phyloP scores from a whole-genome alignment of 2,888 invertebrate species.

The Thelaira solivaga region DNA sequence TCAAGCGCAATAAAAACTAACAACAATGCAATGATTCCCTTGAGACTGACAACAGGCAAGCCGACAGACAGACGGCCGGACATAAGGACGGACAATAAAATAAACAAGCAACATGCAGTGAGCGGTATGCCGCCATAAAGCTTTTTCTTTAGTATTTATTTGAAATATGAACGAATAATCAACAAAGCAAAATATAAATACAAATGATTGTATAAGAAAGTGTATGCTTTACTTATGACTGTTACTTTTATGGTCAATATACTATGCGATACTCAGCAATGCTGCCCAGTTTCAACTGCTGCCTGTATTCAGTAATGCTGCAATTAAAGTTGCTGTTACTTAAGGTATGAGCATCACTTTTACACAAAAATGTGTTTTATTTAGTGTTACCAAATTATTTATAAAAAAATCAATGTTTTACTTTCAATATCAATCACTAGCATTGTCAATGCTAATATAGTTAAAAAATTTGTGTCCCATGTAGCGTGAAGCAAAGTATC shows the following conservation, averaged over 20 bases:
- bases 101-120: conserved; percentile 51
- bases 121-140: conserved; percentile 53
- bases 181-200: conserved; percentile 18
- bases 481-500: no score
- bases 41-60: conserved; percentile 48
- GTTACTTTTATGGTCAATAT: conserved; percentile 57
- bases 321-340: conserved; percentile 2
- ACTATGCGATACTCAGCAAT: not conserved
- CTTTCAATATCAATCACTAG: no score
- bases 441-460: no score
- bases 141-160: conserved; percentile 33
- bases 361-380: conserved; percentile 40
- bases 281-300: not conserved
- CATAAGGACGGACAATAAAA: not conserved
- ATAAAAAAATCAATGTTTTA: no score
- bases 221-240: conserved; percentile 28
- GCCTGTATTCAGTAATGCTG: conserved; percentile 37
- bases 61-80: not conserved
- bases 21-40: conserved; percentile 60
- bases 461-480: no score
- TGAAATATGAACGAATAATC: conserved; percentile 56
- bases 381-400: no score
- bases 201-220: not conserved
- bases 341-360: conserved; percentile 20
- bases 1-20: conserved; percentile 52